These are phyloP conservation scores for Sycobia sp. DNA, from an alignment of 1,140 invertebrate genomes.

Conservation along the genomic window DNA sequence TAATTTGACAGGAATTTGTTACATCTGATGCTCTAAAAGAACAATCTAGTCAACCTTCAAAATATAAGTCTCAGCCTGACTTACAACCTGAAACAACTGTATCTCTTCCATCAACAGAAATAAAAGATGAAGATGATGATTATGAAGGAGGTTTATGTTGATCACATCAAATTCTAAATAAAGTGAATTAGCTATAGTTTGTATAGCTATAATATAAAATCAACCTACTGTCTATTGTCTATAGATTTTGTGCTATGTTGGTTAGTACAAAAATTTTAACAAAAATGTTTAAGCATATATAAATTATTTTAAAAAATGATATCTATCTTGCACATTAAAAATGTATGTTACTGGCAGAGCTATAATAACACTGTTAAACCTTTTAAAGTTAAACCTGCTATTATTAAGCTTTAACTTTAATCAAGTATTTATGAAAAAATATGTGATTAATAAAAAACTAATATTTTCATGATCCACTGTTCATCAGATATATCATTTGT, in stretches of 20 bases:
- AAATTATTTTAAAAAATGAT: slow-evolving; percentile 17
- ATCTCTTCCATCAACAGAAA: slow-evolving; percentile 20
- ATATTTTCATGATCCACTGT: neutral
- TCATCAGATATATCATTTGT: neutral
- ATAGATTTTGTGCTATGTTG: slow-evolving; percentile 25
- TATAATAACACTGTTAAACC: slow-evolving; percentile 5
- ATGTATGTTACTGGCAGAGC: slow-evolving; percentile 18
- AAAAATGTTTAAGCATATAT: slow-evolving; percentile 3
- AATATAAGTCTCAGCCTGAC: neutral
- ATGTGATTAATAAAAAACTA: neutral
- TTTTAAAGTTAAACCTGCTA: no score
- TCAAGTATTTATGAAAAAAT: neutral
- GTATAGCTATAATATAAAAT: neutral
- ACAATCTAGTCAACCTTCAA: slow-evolving; percentile 9
- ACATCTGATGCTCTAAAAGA: slow-evolving; percentile 4
- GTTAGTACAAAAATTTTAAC: slow-evolving; percentile 19
- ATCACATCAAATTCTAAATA: slow-evolving; percentile 37
- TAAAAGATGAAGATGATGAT: slow-evolving; percentile 44
- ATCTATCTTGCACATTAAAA: slow-evolving; percentile 18
- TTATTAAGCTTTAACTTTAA: slow-evolving; percentile 22
- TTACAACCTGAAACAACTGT: neutral
- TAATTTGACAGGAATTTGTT: slow-evolving; percentile 1
- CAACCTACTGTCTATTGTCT: slow-evolving; percentile 14
- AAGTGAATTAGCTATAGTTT: slow-evolving; percentile 10
- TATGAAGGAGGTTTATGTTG: slow-evolving; percentile 52